These are phyloP conservation scores for Tamias sibiricus DNA, from an alignment of 2,113 vertebrate species.

Conservation along the genomic window DNA sequence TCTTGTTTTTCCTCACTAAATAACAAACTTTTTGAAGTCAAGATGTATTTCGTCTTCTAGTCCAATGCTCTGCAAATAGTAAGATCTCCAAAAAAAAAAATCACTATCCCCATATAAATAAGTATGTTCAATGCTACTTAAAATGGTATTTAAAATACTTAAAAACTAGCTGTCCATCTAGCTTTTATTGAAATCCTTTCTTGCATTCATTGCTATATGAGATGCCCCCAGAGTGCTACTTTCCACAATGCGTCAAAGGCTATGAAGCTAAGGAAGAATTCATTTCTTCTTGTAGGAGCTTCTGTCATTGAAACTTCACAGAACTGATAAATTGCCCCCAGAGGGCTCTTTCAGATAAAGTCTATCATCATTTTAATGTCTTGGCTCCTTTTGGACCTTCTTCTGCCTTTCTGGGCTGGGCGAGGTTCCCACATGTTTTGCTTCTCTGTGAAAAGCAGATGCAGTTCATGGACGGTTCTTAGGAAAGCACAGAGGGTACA, in stretches of 20 bases:
- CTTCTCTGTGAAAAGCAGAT: constrained; percentile 30
- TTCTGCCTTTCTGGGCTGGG: constrained; percentile 20
- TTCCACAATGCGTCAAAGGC: background rate
- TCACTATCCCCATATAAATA: background rate
- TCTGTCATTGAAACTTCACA: constrained; percentile 60
- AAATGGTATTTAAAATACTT: constrained; percentile 16
- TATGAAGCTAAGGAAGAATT: constrained; percentile 49
- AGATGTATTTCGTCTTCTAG: background rate
- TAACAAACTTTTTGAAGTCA: background rate
- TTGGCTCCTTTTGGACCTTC: constrained; percentile 45
- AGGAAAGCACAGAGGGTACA: constrained; percentile 3
- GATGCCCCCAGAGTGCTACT: background rate
- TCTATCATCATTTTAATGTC: constrained; percentile 57
- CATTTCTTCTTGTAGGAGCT: background rate
- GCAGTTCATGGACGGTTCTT: background rate
- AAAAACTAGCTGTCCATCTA: background rate
- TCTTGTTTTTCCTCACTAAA: background rate
- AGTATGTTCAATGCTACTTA: constrained; percentile 14
- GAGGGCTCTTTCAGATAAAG: constrained; percentile 58
- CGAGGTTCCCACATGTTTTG: background rate
- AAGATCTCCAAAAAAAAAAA: constrained; percentile 33
- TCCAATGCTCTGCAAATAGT: background rate
- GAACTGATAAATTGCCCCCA: constrained; percentile 58
- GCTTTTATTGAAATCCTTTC: constrained; percentile 26
- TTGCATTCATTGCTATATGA: constrained; percentile 25